Conservation (phyloP, 2,797 vertebrate species). For the Syngnathus acus region DNA sequence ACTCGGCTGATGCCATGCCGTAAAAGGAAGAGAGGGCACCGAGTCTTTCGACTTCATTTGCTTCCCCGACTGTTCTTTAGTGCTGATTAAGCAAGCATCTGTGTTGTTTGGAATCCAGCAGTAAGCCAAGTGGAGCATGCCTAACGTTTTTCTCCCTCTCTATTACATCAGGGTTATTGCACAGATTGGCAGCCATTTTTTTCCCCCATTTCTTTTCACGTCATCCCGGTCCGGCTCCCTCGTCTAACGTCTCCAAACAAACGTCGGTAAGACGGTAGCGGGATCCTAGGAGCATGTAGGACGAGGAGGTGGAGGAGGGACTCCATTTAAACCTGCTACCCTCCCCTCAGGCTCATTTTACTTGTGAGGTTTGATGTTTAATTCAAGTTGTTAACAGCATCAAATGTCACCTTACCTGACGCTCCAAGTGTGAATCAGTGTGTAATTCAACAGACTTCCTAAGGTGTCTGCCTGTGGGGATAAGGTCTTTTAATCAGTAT, state of each 20-base stretch:
- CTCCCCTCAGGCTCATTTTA: slow-evolving; percentile 51
- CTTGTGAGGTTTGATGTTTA: slow-evolving; percentile 73
- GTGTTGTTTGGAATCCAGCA: slow-evolving; percentile 58
- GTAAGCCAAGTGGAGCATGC: slow-evolving; percentile 55
- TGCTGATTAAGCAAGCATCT: slow-evolving; percentile 67
- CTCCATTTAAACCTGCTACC: slow-evolving; percentile 47
- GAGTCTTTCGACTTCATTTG: slow-evolving; percentile 64
- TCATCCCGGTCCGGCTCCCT: slow-evolving; percentile 14
- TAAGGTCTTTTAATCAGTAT: slow-evolving; percentile 52
- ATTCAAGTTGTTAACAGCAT: slow-evolving; percentile 75
- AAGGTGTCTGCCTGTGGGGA: slow-evolving; percentile 43
- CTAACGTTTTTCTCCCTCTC: slow-evolving; percentile 40
- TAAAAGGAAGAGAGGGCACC: slow-evolving; percentile 50
- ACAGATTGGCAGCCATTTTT: slow-evolving; percentile 48
- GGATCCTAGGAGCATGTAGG: slow-evolving; percentile 34
- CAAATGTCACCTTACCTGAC: slow-evolving; percentile 68
- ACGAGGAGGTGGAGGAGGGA: slow-evolving; percentile 13
- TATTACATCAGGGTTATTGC: slow-evolving; percentile 48
- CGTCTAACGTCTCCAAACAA: slow-evolving; percentile 37
- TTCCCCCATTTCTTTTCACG: slow-evolving; percentile 33
- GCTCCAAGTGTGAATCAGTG: slow-evolving; percentile 65
- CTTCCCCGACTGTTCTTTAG: slow-evolving; percentile 60
- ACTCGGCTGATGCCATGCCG: slow-evolving; percentile 49
- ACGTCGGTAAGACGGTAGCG: slow-evolving; percentile 38
- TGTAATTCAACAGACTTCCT: slow-evolving; percentile 67